phyloP scores from a whole-genome alignment of 2,888 invertebrate species.

The Xestia sexstrigata region DNA sequence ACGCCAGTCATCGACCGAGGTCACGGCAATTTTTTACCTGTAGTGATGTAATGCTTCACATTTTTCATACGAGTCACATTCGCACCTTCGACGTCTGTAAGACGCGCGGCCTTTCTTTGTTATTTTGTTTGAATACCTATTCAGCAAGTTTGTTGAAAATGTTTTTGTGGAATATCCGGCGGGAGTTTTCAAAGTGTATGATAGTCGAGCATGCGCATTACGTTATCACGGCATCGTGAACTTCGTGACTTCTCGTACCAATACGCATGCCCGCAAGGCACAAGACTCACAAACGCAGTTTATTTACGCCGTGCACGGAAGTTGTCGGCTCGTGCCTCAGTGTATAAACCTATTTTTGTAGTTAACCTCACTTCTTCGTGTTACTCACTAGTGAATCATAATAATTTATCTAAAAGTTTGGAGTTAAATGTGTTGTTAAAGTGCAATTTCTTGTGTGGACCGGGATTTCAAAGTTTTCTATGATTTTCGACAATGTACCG shows the following conservation, averaged over 20 bases:
- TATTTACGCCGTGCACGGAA: constrained; percentile 80
- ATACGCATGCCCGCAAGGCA: constrained; percentile 54
- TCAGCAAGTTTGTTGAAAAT: constrained; percentile 19
- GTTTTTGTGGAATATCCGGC: constrained; percentile 60
- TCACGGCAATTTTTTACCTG: constrained; percentile 86
- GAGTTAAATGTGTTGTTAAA: constrained; percentile 1
- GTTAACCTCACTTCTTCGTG: constrained; percentile 84
- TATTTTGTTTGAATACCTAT: constrained; percentile 35
- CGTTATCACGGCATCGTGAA: constrained; percentile 71
- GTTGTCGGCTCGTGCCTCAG: constrained; percentile 72
- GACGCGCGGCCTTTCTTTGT: constrained; percentile 32
- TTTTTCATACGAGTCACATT: constrained; percentile 76
- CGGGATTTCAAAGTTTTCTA: background rate
- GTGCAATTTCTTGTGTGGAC: constrained; percentile 18
- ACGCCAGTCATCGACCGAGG: constrained; percentile 80
- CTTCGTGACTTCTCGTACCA: constrained; percentile 67
- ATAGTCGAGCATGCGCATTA: constrained; percentile 77
- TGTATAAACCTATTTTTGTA: constrained; percentile 82
- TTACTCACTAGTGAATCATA: constrained; percentile 69
- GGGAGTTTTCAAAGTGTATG: constrained; percentile 70
- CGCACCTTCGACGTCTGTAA: constrained; percentile 57
- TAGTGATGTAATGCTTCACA: constrained; percentile 82
- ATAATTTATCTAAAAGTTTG: constrained; percentile 43
- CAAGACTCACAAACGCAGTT: constrained; percentile 75
- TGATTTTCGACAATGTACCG: constrained; percentile 28